phyloP scores from a whole-genome alignment of 2,888 invertebrate species.

The Acanthosepion pharaonis region DNA sequence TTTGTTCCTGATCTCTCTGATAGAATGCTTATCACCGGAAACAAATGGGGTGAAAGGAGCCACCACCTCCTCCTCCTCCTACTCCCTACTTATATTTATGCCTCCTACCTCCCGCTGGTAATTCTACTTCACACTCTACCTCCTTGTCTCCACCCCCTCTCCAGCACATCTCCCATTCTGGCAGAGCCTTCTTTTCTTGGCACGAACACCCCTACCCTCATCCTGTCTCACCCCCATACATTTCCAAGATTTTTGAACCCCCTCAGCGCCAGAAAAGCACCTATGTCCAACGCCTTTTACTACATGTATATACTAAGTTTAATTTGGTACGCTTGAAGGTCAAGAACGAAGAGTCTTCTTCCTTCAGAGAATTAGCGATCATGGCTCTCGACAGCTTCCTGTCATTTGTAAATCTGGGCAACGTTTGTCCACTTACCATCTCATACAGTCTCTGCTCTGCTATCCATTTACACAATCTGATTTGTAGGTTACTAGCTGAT shows the following conservation, averaged over 20 bases:
- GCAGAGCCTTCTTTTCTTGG: neutral
- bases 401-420: too few species aligned
- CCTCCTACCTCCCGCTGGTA: neutral
- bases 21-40: constrained; percentile 33
- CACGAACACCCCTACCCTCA: neutral
- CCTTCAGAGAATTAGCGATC: neutral
- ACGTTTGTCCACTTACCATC: too few species aligned
- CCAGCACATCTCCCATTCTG: neutral
- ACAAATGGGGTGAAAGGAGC: neutral
- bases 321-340: neutral
- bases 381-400: neutral
- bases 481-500: too few species aligned
- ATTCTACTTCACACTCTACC: neutral
- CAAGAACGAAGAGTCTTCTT: neutral
- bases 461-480: too few species aligned
- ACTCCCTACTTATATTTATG: neutral
- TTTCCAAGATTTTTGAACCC: neutral
- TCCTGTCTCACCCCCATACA: neutral
- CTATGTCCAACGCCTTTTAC: neutral
- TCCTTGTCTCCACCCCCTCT: neutral
- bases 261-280: neutral
- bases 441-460: too few species aligned
- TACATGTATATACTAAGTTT: neutral
- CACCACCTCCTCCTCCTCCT: neutral
- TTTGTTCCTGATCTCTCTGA: constrained; percentile 33